These are phyloP conservation scores for Drosophila formosana DNA, from an alignment of 2,888 invertebrate species.

Conservation along the genomic window DNA sequence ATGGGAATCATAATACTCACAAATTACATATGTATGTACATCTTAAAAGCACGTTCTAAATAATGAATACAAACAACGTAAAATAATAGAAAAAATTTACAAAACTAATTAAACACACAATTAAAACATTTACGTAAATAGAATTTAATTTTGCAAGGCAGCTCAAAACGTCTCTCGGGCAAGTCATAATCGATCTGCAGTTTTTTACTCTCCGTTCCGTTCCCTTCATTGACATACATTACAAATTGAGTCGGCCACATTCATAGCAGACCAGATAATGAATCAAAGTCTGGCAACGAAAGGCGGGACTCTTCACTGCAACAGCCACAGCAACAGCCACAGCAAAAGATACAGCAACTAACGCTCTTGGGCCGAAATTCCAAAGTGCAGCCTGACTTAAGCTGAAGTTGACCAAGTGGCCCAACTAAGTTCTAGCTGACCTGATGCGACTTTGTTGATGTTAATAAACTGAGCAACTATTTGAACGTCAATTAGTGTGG, in stretches of 20 bases:
- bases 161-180: neutral
- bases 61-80: too few relatives aligned
- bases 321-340: neutral
- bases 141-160: neutral
- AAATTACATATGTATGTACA: too few relatives aligned
- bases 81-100: too few relatives aligned
- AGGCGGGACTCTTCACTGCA: neutral
- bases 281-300: neutral
- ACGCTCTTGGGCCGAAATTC: neutral
- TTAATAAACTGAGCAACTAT: conserved; percentile 58
- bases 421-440: conserved; percentile 46
- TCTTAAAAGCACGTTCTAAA: too few relatives aligned
- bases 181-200: too few relatives aligned
- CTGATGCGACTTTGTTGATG: conserved; percentile 30
- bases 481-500: conserved; percentile 68
- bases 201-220: neutral
- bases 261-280: neutral
- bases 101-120: neutral
- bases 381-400: neutral
- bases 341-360: neutral
- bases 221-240: neutral
- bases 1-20: too few relatives aligned
- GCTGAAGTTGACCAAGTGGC: conserved; percentile 55
- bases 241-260: neutral
- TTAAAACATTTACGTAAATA: neutral